Evolutionary conservation across 2,888 invertebrate species (phyloP).

Genomic region (Ethmia dodecea): DNA sequence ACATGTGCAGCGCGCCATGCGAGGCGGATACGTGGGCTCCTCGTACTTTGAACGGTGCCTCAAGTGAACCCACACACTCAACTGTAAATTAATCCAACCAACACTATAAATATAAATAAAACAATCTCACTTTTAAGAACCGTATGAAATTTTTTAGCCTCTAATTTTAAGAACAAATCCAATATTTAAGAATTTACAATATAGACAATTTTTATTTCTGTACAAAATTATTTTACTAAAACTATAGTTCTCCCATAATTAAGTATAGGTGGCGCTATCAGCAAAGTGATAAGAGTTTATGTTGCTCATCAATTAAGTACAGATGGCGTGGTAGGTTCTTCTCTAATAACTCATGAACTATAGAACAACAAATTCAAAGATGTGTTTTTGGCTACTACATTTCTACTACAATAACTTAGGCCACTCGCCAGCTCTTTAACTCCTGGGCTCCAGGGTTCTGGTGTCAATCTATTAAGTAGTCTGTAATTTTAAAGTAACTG

Average conservation of each 20-base stretch:
- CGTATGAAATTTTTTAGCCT: constrained; percentile 23
- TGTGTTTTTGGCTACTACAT: no score
- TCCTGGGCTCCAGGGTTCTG: no score
- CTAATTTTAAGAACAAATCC: neutral
- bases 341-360: no score
- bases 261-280: constrained; percentile 14
- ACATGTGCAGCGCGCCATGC: constrained; percentile 97
- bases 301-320: no score
- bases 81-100: constrained; percentile 53
- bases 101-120: constrained; percentile 59
- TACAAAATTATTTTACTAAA: neutral
- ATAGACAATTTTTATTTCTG: neutral
- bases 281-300: no score
- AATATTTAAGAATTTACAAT: neutral
- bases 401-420: no score
- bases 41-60: constrained; percentile 97
- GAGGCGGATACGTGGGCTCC: constrained; percentile 96
- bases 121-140: constrained; percentile 58
- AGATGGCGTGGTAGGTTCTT: no score
- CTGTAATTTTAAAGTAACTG: no score
- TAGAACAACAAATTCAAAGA: no score
- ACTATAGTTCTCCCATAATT: neutral
- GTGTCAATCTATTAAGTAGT: no score
- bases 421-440: no score
- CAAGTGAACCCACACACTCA: constrained; percentile 83